Evolutionary conservation across 2,888 invertebrate genomes (phyloP), one percentile per base, ranked within the genome.

Genomic region (Hyposoter dolosus): DNA sequence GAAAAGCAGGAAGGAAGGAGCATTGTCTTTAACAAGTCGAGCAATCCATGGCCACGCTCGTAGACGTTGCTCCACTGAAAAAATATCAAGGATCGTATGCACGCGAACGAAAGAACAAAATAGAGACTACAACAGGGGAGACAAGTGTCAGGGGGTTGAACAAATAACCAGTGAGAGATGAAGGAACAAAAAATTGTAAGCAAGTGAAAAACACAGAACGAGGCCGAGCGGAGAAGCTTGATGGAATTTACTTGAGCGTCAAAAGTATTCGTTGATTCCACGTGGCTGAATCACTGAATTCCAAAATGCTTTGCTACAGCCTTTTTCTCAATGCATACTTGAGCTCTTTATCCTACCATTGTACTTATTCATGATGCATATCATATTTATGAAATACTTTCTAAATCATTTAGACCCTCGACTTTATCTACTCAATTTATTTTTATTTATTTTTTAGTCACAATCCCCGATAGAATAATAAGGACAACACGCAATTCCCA

Each of bases 271-370:
- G 91, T 90, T 91, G 91, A 92, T 92, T 92, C 92, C 90, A 91
- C 89, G 89, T 90, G 90, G 91, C 88, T 91, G 91, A 90, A 92
- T 92, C 90, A 83, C 88, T 88, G 90, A 90, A 90, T 90, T 89
- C 90, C 90, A 91, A 91, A 89, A 43, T 60, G 60, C 88, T 87
- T 89, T 90, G 90, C 90, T 90, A 89, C 89, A 88, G 90, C 90
- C 91, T 93, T 93, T 93, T 92, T 93, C 91, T 91, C 91, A 92
- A 92, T 92, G 92, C 91, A 92, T 92, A 90, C 90, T 92, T 90
- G 89, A 90, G 88, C 87, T 88, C 88, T 83, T 77, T 43, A 43
- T 60, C 71, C 32, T n/a, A 19, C 17, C 65, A 65, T 65, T 40
- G n/a, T 35, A 17, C 6, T 60, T 28, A 60, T 60, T 28, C 19